Evolutionary conservation across 2,113 vertebrate genomes (phyloP).

Genomic region (Pampusana beccarii): DNA sequence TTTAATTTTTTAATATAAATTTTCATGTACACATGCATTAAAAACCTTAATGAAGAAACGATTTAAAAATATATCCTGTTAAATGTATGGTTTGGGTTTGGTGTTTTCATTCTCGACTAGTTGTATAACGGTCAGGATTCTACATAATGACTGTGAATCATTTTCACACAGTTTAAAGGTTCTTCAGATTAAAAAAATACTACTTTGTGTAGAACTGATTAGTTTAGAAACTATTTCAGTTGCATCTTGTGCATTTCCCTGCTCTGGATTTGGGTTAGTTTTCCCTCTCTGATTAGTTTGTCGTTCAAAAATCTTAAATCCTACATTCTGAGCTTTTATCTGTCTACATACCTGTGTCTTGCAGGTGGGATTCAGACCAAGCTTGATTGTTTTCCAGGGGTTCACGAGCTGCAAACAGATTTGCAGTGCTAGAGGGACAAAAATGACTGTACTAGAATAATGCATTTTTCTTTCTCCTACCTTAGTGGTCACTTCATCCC

Average conservation of each 20-base stretch:
- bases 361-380: background rate
- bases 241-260: background rate
- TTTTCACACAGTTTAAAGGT: background rate
- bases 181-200: background rate
- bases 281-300: background rate
- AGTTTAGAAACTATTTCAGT: background rate
- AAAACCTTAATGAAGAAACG: conserved; percentile 73
- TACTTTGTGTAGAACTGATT: background rate
- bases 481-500: background rate
- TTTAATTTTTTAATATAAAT: conserved; percentile 80
- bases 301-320: background rate
- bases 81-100: conserved; percentile 37
- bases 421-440: background rate
- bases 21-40: conserved; percentile 79
- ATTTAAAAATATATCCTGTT: conserved; percentile 70
- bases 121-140: background rate
- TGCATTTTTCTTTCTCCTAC: background rate
- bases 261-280: background rate
- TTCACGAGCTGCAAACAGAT: background rate
- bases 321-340: background rate
- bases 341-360: background rate
- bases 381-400: background rate
- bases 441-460: background rate
- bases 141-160: background rate
- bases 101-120: conserved; percentile 1